Base-by-base conservation (phyloP, 2,888 invertebrate genomes). In the Digitonthophagus gazella region DNA sequence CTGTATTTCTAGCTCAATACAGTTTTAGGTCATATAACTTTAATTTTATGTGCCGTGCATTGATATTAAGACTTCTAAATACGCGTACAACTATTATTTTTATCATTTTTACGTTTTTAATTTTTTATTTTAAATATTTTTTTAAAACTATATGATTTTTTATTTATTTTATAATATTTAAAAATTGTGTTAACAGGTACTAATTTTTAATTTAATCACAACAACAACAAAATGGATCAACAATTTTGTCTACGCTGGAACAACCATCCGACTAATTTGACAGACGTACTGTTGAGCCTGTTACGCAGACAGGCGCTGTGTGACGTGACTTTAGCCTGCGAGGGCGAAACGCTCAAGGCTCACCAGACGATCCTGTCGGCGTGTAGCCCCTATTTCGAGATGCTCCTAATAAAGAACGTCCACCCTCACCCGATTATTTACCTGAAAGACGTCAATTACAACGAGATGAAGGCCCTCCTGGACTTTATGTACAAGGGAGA, bases 231-330 rank as follows among this genome's bases (percentile, higher is more conserved):
- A 65, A 71, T 71, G 77, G 77, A 91, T 88, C 92, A 91, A 87
- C 94, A 95, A 88, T 95, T 94, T 87, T 94, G 94, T 86, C 90
- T 95, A 84, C 92, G 94, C 88, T 95, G 95, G 95, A 94, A 95
- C 89, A 95, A 95, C 87, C 95, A 95, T 87, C 93, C 93, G 82
- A 91, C 88, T 85, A 95, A 95, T 86, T 87, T 95, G 85, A 94
- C 94, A 82, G 94, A 94, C 85, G 94, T 95, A 81, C 88, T 95
- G 79, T 92, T 92, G 81, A 93, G 93, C 82, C 88, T 95, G 81
- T 86, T 95, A 80, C 91, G 93, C 84, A 88, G 94, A 83, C 95
- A 95, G 86, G 92, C 93, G 78, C 89, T 96, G 78, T 95, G 95
- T 83, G 96, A 96, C 87, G 95, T 96, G 79, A 96, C 96, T 78